Percentiles rank a stretch among this genome's conserved stretches.
phyloP scores from a whole-genome alignment of 2,113 vertebrate genomes.

The Mormyrus iriodes region DNA sequence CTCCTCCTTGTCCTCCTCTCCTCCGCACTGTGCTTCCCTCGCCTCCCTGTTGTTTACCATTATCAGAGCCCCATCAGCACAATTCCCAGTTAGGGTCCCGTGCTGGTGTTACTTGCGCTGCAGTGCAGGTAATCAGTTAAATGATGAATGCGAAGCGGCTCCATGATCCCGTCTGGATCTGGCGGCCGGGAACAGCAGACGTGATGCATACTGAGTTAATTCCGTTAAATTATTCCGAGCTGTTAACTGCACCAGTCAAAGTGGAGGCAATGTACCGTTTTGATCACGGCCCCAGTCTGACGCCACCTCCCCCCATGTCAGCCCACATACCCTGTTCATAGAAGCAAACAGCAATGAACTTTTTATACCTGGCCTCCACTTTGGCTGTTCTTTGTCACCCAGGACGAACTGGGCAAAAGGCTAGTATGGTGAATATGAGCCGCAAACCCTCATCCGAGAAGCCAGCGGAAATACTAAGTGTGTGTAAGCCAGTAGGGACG shows the following conservation, averaged over 20 bases:
- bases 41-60: not conserved
- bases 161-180: not conserved
- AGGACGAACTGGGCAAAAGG: not conserved
- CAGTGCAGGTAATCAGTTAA: not conserved
- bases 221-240: not conserved
- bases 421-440: not conserved
- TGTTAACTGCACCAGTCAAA: conserved; percentile 9
- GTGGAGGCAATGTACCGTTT: conserved; percentile 15
- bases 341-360: not conserved
- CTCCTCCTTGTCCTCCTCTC: not conserved
- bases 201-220: not conserved
- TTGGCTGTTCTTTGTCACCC: not conserved
- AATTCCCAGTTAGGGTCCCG: not conserved
- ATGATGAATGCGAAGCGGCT: not conserved
- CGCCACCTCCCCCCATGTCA: not conserved
- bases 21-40: not conserved
- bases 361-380: not conserved
- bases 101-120: not conserved
- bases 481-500: not conserved
- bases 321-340: not conserved
- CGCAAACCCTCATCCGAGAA: not conserved
- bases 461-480: not conserved
- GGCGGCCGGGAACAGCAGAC: not conserved
- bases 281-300: not conserved
- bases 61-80: not conserved